A percentile compares a stretch with the other conserved stretches of the same genome.
These are phyloP conservation scores for Drosophila persimilis DNA, from an alignment of 1,140 invertebrate genomes.

Conservation along the genomic window DNA sequence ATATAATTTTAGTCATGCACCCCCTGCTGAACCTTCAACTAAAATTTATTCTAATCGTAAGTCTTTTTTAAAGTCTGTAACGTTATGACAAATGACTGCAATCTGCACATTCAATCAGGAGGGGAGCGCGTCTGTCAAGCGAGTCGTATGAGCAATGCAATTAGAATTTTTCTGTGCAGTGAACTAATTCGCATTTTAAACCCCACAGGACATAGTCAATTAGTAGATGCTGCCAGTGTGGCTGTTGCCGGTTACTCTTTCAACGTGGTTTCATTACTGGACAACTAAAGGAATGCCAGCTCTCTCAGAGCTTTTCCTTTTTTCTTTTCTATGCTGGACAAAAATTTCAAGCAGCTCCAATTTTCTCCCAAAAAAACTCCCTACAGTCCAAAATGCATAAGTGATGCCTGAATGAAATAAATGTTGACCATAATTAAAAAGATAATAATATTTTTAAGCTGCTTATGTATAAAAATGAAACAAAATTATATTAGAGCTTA, in stretches of 20 bases:
- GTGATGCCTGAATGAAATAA: too few species aligned
- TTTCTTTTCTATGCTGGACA: slow-evolving; percentile 50
- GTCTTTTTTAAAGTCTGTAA: not conserved
- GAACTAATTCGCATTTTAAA: slow-evolving; percentile 24
- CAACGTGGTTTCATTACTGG: slow-evolving; percentile 75
- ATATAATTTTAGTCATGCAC: too few species aligned
- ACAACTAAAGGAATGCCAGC: slow-evolving; percentile 58
- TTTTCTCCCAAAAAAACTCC: slow-evolving; percentile 48
- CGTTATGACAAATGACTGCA: not conserved
- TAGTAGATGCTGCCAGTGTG: slow-evolving; percentile 25
- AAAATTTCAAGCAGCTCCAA: slow-evolving; percentile 65
- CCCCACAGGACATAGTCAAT: slow-evolving; percentile 33
- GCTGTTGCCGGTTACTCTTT: slow-evolving; percentile 25
- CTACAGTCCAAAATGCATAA: too few species aligned
- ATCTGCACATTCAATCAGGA: not conserved
- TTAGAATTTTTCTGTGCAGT: slow-evolving; percentile 3
- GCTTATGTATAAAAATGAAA: not conserved
- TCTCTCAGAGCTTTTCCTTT: slow-evolving; percentile 21
- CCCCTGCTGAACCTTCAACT: too few species aligned
- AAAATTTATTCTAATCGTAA: not conserved
- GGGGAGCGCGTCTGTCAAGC: not conserved
- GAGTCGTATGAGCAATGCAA: slow-evolving; percentile 32
- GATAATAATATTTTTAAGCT: not conserved
- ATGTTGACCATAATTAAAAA: not conserved
- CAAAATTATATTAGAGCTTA: not conserved